Conservation (phyloP, 1,140 invertebrate species). For the Neodiprion pinetum region DNA sequence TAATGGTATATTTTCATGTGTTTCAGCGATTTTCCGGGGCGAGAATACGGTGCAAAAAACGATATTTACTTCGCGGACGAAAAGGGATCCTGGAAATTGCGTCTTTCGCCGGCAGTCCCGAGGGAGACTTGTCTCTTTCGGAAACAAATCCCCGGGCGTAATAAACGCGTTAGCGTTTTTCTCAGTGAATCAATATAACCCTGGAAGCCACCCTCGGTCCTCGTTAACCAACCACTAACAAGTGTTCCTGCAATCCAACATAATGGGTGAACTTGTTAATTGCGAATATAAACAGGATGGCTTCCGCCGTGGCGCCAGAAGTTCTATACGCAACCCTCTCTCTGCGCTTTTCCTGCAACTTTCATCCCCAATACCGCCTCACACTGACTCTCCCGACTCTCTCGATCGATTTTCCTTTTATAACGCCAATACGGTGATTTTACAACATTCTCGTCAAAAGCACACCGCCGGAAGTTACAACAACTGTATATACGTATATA, state of each 20-base stretch:
- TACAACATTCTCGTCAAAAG: background rate
- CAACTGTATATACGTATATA: background rate
- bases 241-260: slow-evolving; percentile 3
- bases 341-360: background rate
- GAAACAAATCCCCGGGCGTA: background rate
- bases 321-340: background rate
- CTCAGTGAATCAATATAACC: background rate
- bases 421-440: slow-evolving; percentile 12
- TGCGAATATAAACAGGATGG: slow-evolving; percentile 13
- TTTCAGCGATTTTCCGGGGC: background rate
- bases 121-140: slow-evolving; percentile 2
- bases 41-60: background rate
- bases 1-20: background rate
- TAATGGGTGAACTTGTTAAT: slow-evolving; percentile 14
- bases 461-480: background rate
- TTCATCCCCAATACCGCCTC: background rate
- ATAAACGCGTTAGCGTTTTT: slow-evolving; percentile 7
- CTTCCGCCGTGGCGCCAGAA: slow-evolving; percentile 9
- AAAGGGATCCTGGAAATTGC: background rate
- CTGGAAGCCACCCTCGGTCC: slow-evolving; percentile 2
- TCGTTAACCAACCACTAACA: slow-evolving; percentile 9
- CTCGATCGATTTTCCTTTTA: slow-evolving; percentile 4
- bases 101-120: background rate
- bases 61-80: background rate
- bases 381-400: background rate